Evolutionary conservation across 1,140 invertebrate genomes (phyloP).

Genomic region (Listronotus bonariensis): DNA sequence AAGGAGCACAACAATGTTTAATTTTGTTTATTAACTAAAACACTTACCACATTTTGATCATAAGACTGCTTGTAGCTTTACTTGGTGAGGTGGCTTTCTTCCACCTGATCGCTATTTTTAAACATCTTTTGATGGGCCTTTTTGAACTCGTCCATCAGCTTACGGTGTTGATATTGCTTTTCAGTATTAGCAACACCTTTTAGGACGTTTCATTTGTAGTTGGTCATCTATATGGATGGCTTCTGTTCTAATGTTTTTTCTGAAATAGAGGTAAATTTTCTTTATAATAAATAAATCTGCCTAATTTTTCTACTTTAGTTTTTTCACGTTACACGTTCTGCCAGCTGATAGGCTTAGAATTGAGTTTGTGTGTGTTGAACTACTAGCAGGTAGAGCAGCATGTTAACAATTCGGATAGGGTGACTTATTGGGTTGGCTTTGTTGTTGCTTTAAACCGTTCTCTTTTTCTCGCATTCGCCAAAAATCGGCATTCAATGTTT

Average conservation of each 20-base stretch:
- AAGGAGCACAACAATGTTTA: no score
- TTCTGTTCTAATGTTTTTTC: conserved; percentile 53
- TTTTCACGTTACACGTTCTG: no score
- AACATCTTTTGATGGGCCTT: conserved; percentile 85
- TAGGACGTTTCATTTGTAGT: conserved; percentile 56
- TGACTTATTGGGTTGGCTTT: no score
- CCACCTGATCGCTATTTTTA: conserved; percentile 55
- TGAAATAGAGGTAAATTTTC: conserved; percentile 41
- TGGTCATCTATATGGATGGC: conserved; percentile 54
- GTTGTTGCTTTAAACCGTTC: no score
- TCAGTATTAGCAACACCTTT: conserved; percentile 58
- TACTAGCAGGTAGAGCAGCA: no score
- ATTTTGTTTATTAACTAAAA: no score
- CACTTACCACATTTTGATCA: neutral
- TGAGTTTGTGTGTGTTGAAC: no score
- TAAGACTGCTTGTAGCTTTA: neutral
- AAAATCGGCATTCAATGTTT: no score
- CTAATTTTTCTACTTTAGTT: no score
- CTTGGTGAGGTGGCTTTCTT: conserved; percentile 28
- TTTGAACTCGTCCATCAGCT: conserved; percentile 87
- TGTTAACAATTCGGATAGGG: no score
- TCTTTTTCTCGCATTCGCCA: no score
- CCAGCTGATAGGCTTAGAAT: no score
- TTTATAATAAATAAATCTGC: neutral
- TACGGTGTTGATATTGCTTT: conserved; percentile 68